Evolutionary conservation across 2,113 vertebrate genomes (phyloP).

Genomic region (Petrocephalus zakoni): DNA sequence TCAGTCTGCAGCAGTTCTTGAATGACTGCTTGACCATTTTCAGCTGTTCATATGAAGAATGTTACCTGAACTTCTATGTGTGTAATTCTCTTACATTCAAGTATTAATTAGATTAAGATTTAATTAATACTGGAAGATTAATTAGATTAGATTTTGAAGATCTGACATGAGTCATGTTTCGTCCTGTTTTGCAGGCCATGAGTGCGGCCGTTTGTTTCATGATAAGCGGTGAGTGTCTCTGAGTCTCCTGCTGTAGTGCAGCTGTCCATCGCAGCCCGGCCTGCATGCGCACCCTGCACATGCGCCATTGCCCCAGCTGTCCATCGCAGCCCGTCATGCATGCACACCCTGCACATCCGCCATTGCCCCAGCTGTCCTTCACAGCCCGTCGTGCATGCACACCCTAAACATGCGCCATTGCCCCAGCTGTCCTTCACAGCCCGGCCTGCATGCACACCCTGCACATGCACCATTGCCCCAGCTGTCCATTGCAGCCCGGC

Average conservation of each 20-base stretch:
- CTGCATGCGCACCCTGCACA: too few relatives aligned
- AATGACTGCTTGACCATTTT: background rate
- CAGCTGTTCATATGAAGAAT: background rate
- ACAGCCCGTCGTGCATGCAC: too few relatives aligned
- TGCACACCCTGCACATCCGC: too few relatives aligned
- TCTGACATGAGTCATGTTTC: conserved; percentile 9
- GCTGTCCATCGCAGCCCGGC: background rate
- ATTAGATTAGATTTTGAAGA: background rate
- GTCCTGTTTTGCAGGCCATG: conserved; percentile 78
- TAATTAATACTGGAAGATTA: too few relatives aligned
- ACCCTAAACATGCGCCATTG: too few relatives aligned
- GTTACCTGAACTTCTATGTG: background rate
- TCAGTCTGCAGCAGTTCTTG: background rate
- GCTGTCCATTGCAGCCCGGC: too few relatives aligned
- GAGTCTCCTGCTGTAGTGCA: background rate
- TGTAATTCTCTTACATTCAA: background rate
- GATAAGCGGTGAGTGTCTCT: conserved; percentile 77
- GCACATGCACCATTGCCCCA: too few relatives aligned
- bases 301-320: too few relatives aligned
- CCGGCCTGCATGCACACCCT: too few relatives aligned
- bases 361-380: too few relatives aligned
- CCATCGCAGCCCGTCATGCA: too few relatives aligned
- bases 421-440: too few relatives aligned
- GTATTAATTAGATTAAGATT: background rate
- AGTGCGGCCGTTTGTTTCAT: conserved; percentile 96